Evolutionary conservation across 2,888 invertebrate species (phyloP).

Genomic region (Eucriotettix oculatus): DNA sequence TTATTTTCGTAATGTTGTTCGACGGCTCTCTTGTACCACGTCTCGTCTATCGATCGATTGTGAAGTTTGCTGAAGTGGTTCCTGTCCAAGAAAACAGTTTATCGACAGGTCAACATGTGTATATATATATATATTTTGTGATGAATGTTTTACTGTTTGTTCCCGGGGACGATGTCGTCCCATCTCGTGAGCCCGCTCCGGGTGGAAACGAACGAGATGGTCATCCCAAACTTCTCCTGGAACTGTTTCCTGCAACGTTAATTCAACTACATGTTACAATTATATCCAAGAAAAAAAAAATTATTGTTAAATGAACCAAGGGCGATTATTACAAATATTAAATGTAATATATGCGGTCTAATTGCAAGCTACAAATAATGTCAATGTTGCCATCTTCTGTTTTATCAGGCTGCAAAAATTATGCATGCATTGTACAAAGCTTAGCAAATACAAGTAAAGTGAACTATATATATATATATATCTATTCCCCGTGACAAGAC

Average conservation of each 20-base stretch:
- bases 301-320: not conserved
- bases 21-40: constrained; percentile 82
- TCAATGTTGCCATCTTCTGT: too few relatives aligned
- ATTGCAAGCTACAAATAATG: too few relatives aligned
- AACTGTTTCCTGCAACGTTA: constrained; percentile 51
- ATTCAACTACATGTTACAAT: not conserved
- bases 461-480: too few relatives aligned
- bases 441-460: too few relatives aligned
- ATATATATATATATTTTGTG: not conserved
- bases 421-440: too few relatives aligned
- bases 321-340: not conserved
- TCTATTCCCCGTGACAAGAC: too few relatives aligned
- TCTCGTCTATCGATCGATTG: constrained; percentile 67
- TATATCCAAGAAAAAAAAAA: not conserved
- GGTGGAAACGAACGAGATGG: constrained; percentile 74
- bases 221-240: constrained; percentile 68
- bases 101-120: too few relatives aligned
- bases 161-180: constrained; percentile 38
- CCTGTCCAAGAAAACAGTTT: too few relatives aligned
- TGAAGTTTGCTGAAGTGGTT: constrained; percentile 53
- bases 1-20: constrained; percentile 63
- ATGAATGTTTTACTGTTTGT: not conserved
- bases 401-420: too few relatives aligned
- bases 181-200: constrained; percentile 81
- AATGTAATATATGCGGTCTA: not conserved